A percentile compares a stretch with the other conserved stretches of the same genome.
These are phyloP conservation scores for Calliphora vomitoria DNA, from an alignment of 2,888 invertebrate genomes.

Conservation along the genomic window DNA sequence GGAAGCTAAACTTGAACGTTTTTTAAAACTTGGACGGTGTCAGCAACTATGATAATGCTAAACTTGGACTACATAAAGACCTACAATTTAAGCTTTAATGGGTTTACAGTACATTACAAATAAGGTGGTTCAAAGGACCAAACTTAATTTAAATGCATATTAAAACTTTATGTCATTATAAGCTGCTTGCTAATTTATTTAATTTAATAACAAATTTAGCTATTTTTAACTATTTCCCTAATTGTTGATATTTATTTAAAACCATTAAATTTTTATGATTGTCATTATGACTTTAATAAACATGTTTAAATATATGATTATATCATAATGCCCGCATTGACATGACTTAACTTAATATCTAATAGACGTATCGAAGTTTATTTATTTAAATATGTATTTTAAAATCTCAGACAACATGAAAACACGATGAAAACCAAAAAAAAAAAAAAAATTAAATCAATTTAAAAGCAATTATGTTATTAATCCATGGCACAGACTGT, in stretches of 20 bases:
- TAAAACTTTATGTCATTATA: too few species aligned
- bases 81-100: too few species aligned
- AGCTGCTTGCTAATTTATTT: too few species aligned
- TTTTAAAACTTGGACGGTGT: too few species aligned
- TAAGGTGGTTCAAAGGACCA: too few species aligned
- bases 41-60: too few species aligned
- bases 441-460: slow-evolving; percentile 27
- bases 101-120: too few species aligned
- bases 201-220: too few species aligned
- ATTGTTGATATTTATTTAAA: background rate
- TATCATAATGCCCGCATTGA: background rate
- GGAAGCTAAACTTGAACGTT: too few species aligned
- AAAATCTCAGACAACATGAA: background rate
- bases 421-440: background rate
- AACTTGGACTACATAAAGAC: too few species aligned
- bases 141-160: too few species aligned
- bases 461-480: slow-evolving; percentile 63
- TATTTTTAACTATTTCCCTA: background rate
- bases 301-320: background rate
- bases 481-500: slow-evolving; percentile 31
- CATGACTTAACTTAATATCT: background rate
- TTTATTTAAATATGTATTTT: slow-evolving; percentile 22
- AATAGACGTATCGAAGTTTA: background rate
- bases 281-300: background rate
- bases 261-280: background rate